Evolutionary conservation across 2,797 vertebrate species (phyloP).

Genomic region (Bradypodion ventrale): DNA sequence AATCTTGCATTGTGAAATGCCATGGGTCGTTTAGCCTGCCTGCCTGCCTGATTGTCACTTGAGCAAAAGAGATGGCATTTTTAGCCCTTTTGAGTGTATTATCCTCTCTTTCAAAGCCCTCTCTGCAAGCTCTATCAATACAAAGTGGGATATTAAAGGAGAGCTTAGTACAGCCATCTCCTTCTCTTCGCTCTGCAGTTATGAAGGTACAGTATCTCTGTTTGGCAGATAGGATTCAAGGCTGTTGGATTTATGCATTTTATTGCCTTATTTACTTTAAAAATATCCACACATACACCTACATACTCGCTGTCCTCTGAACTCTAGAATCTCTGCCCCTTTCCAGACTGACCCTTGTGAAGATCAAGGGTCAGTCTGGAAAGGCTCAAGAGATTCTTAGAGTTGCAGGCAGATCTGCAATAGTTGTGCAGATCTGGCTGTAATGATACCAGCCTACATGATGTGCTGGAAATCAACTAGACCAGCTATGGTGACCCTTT

Average conservation of each 20-base stretch:
- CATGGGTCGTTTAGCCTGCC: constrained; percentile 34
- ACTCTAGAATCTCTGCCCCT: no score
- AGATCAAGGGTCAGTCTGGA: no score
- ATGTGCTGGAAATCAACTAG: no score
- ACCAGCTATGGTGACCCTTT: no score
- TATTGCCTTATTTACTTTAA: not conserved
- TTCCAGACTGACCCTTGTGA: no score
- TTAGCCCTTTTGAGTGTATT: constrained; percentile 47
- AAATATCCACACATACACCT: not conserved
- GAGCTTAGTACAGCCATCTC: constrained; percentile 28
- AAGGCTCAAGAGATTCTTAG: no score
- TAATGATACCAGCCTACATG: no score
- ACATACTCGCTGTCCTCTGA: no score
- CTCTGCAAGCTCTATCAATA: constrained; percentile 51
- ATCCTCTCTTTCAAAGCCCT: constrained; percentile 55
- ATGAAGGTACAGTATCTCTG: constrained; percentile 2
- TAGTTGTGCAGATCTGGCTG: no score
- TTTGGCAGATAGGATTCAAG: constrained; percentile 24
- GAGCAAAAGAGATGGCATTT: constrained; percentile 44
- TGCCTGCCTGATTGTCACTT: constrained; percentile 32
- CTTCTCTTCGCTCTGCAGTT: constrained; percentile 52
- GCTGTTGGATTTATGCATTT: not conserved
- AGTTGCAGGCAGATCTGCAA: no score
- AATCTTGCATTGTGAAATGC: constrained; percentile 44
- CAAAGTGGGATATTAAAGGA: constrained; percentile 50